A percentile compares a stretch with the other conserved stretches of the same genome.
These are phyloP conservation scores for Apis laboriosa DNA, from an alignment of 1,140 invertebrate genomes.

Conservation along the genomic window DNA sequence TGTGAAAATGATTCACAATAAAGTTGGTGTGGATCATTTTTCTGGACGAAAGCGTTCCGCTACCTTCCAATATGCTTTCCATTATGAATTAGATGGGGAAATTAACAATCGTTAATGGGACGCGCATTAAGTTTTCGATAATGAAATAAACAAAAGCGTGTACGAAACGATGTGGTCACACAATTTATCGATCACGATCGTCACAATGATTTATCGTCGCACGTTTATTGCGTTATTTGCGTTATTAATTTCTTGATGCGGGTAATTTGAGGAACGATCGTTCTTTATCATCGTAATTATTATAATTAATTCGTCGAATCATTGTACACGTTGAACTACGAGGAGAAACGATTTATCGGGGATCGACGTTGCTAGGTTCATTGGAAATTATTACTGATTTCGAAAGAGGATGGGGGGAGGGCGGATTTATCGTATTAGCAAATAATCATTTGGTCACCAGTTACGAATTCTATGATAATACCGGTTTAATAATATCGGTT, in stretches of 20 bases:
- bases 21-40: no score
- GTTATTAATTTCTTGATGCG: constrained; percentile 35
- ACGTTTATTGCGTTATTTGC: constrained; percentile 13
- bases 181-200: neutral
- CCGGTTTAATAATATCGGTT: neutral
- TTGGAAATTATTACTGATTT: neutral
- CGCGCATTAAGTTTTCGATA: constrained; percentile 22
- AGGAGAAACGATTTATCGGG: neutral
- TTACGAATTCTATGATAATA: neutral
- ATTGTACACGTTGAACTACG: neutral
- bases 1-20: neutral
- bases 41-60: no score
- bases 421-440: neutral
- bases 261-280: constrained; percentile 2
- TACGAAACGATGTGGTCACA: no score
- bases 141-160: constrained; percentile 22
- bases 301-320: constrained; percentile 21
- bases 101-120: neutral
- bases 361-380: neutral
- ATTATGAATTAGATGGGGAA: neutral
- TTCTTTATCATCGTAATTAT: constrained; percentile 8
- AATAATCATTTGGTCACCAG: neutral
- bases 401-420: no score
- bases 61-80: neutral
- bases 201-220: neutral